Base-by-base conservation (phyloP, 2,888 invertebrate species). In the Drosophila greeni region DNA sequence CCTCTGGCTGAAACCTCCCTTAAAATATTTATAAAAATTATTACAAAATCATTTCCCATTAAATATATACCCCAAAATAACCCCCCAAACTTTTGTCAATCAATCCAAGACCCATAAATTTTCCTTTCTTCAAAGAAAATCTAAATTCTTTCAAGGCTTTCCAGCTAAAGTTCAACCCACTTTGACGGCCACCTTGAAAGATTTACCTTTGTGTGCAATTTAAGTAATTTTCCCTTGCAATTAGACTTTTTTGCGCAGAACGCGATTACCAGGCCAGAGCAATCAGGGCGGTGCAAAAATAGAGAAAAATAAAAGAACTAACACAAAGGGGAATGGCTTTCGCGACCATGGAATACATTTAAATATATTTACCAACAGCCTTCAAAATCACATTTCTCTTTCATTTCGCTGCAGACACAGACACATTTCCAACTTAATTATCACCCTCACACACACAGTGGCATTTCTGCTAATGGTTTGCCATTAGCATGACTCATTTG, bases 401-500 rank as follows among this genome's bases (percentile, higher is more conserved):
- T 72, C 67, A 74, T 77, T 77, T 72, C 57, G 57, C 72, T 58
- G 40, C 55, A 39, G 43, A 51, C 48, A 14, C 37, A 43, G 64
- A 66, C 43, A 64, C 42, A 67, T 74, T 68, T 65, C 67, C 78
- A 72, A 81, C 82, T 81, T 76, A 81, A 83, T 77, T 81, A 75
- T 75, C 72, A 59, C 70, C 60, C 68, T 71, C 66, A 69, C 65
- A 52, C 49, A 56, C 34, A 51, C 47, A 70, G 72, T 40, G 59
- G 79, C 77, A 82, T 76, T 82, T 81, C 76, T 71, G 75, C 82
- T 82, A 82, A 82, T 82, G 82, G 82, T 73, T 72, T 77, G 78
- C 82, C 82, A 82, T 82, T 84, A 82, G 84, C 82, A 76, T 80
- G 84, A 84, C 84, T 82, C 80, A 79, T 82, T 84, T 82, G 75